These are phyloP conservation scores for Parauchenoglanis ngamensis DNA, from an alignment of 2,797 vertebrate species.

Conservation along the genomic window DNA sequence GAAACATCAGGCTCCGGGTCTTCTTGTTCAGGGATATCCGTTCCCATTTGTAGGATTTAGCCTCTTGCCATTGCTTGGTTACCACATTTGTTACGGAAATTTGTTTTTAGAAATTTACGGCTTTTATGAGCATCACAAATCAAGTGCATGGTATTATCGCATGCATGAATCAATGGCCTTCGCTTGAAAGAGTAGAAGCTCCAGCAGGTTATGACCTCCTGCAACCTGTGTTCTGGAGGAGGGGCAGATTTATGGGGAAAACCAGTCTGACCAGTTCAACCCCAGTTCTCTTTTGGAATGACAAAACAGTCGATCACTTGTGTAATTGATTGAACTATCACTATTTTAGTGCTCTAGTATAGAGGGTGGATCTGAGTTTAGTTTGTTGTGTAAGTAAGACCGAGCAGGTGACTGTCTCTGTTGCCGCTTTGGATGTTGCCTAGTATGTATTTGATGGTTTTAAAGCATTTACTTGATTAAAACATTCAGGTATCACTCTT, in stretches of 20 bases:
- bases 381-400: slow-evolving; percentile 22
- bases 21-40: slow-evolving; percentile 10
- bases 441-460: slow-evolving; percentile 24
- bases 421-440: slow-evolving; percentile 9
- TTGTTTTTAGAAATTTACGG: background rate
- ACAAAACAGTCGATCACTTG: background rate
- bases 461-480: slow-evolving; percentile 8
- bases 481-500: slow-evolving; percentile 3
- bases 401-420: background rate
- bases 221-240: background rate
- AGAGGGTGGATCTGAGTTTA: background rate
- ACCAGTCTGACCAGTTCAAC: background rate
- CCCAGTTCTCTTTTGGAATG: background rate
- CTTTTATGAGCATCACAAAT: background rate
- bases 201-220: background rate
- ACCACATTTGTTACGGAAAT: slow-evolving; percentile 2
- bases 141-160: background rate
- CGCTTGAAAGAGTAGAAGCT: background rate
- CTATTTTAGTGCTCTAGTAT: background rate
- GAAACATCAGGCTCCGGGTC: slow-evolving; percentile 15
- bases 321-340: background rate
- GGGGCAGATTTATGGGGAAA: background rate
- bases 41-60: background rate
- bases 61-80: background rate
- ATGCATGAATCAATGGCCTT: background rate